Evolutionary conservation across 1,140 invertebrate species (phyloP), one percentile per base, ranked within the genome.

Genomic region (Drosophila serrata): DNA sequence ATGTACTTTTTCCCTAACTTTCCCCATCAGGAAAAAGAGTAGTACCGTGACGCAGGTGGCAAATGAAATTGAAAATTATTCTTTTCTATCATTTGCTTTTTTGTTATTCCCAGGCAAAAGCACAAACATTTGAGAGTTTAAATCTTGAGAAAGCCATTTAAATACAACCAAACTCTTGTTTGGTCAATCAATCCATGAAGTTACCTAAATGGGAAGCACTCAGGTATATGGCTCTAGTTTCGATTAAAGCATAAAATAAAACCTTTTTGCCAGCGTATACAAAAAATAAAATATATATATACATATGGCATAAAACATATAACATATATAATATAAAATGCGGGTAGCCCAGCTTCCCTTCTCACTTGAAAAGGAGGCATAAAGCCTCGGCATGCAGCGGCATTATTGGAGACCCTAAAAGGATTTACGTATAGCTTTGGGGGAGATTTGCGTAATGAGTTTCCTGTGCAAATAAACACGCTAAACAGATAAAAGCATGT

Each of bases 391-490:
- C 65, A 60, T 48, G 53, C 53, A 73, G 70, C 60, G 45, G 72
- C 61, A 53, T 63, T 64, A 75, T 76, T 76, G 57, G 39, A 49
- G 45, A 70, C 53, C 75, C 51, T 77, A 82, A 85, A 85, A 79
- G 82, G 78, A 80, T 85, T 82, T 84, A 59, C 67, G 77, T 65
- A 84, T 80, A 64, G 82, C 82, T 85, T 85, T 84, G 75, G 82
- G 82, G 68, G 64, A 64, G 81, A 85, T 82, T 85, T 82, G 73
- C 77, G 81, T 85, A 85, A 85, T 85, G 82, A 85, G 82, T 85
- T 85, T 85, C 82, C 82, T 85, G 82, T 85, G 74, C 78, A 85
- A 85, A 85, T 85, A 85, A 82, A 75, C 75, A 78, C 64, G 74
- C 75, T 70, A 78, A 68, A 69, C 64, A 78, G 64, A 78, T 78